Percentiles rank a stretch among this genome's conserved stretches.
phyloP scores from a whole-genome alignment of 64 coral and sea anemone species.

The Montipora efflorescens region DNA sequence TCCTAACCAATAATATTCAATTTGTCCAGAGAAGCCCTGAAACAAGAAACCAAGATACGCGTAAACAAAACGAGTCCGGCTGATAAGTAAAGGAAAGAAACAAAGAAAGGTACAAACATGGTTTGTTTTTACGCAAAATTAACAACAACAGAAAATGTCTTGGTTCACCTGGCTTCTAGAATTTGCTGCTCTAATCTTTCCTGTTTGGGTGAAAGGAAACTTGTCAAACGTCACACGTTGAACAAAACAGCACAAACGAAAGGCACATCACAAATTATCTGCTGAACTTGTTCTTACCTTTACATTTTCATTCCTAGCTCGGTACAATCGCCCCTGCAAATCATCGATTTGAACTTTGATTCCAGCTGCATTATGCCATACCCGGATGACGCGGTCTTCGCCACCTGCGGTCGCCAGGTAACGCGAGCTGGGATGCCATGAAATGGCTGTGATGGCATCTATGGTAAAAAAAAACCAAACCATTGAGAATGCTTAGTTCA shows the following conservation, averaged over 20 bases:
- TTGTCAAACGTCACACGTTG: not conserved
- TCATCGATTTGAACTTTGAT: conserved; percentile 97
- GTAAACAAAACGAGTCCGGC: not conserved
- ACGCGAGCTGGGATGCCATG: conserved; percentile 96
- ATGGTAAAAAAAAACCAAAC: not conserved
- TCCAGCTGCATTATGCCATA: conserved; percentile 98
- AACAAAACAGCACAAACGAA: not conserved
- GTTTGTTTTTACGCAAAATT: too few relatives aligned
- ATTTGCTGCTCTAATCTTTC: conserved; percentile 84
- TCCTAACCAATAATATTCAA: conserved; percentile 56
- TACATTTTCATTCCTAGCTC: conserved; percentile 90
- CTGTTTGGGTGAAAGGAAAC: conserved; percentile 39
- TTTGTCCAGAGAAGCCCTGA: conserved; percentile 89
- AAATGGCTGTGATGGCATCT: conserved; percentile 94
- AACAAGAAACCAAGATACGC: conserved; percentile 3
- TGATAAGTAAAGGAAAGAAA: too few relatives aligned
- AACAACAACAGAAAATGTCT: not conserved
- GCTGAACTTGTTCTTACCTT: conserved; percentile 59
- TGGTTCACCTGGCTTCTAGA: conserved; percentile 81
- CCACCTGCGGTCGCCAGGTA: conserved; percentile 97
- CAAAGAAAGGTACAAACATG: too few relatives aligned
- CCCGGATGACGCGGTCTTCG: conserved; percentile 88
- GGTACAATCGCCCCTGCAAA: conserved; percentile 78
- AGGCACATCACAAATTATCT: not conserved
- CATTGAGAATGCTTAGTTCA: not conserved